These are phyloP conservation scores for Arizona elegans DNA, from an alignment of 2,113 vertebrate species.

Conservation along the genomic window DNA sequence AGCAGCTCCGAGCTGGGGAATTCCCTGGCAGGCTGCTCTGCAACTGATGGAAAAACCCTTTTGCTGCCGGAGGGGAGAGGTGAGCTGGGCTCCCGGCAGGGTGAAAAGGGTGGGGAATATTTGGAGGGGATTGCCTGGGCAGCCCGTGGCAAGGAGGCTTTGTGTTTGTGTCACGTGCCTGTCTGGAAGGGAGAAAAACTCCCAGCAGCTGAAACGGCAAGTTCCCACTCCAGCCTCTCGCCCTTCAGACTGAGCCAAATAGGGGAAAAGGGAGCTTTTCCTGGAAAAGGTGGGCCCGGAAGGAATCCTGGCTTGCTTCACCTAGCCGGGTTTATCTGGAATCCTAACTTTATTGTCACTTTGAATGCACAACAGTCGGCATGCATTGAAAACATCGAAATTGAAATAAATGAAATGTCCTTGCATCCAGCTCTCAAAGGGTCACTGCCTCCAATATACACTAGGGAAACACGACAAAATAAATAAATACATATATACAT, in stretches of 20 bases:
- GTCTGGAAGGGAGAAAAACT: not conserved
- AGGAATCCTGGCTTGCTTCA: not conserved
- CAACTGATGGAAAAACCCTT: not conserved
- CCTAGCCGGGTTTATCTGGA: not conserved
- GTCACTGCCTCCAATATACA: too few relatives aligned
- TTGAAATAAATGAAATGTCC: too few relatives aligned
- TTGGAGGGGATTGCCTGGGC: constrained; percentile 1
- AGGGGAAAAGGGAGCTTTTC: too few relatives aligned
- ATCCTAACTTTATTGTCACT: too few relatives aligned
- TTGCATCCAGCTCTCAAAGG: too few relatives aligned
- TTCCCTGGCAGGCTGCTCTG: not conserved
- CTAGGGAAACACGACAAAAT: too few relatives aligned
- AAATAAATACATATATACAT: too few relatives aligned
- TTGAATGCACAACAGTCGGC: too few relatives aligned
- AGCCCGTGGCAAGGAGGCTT: not conserved
- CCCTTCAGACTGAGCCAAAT: not conserved
- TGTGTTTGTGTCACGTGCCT: too few relatives aligned
- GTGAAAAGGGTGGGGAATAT: not conserved
- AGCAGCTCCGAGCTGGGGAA: not conserved
- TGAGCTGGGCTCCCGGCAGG: accelerated
- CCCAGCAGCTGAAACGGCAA: not conserved
- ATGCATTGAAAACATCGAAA: too few relatives aligned
- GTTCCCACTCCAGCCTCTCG: not conserved
- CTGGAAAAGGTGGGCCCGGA: not conserved
- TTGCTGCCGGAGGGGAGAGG: accelerated